Conservation (phyloP, 1,140 invertebrate genomes). For the Orius insidiosus region DNA sequence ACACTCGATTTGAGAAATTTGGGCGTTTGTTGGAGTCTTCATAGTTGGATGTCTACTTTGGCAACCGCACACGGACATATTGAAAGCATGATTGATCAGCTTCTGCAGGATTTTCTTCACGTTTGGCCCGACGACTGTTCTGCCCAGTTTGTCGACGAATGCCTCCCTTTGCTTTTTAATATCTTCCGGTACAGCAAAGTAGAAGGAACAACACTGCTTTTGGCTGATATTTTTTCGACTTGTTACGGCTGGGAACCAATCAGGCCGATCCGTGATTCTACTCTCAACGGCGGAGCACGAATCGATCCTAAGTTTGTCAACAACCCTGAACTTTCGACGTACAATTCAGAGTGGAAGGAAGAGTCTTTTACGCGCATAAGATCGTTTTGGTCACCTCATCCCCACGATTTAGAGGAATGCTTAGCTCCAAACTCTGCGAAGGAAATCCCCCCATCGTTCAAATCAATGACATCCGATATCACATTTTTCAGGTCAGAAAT, state of each 20-base stretch:
- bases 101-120: constrained; percentile 77
- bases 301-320: constrained; percentile 85
- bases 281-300: constrained; percentile 46
- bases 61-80: constrained; percentile 65
- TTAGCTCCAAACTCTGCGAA: constrained; percentile 58
- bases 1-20: constrained; percentile 65
- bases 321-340: constrained; percentile 78
- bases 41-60: constrained; percentile 82
- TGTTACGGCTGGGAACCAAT: constrained; percentile 76
- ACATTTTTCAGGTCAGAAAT: constrained; percentile 62
- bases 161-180: constrained; percentile 71
- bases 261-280: constrained; percentile 54
- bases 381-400: constrained; percentile 83
- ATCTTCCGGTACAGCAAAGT: constrained; percentile 82
- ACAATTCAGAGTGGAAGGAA: constrained; percentile 71
- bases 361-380: constrained; percentile 86
- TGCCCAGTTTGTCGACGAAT: constrained; percentile 75
- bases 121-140: constrained; percentile 73
- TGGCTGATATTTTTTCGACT: constrained; percentile 77
- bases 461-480: constrained; percentile 82
- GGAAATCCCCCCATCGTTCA: constrained; percentile 67
- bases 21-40: constrained; percentile 73
- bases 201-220: constrained; percentile 67
- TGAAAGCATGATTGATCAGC: constrained; percentile 73
- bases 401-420: constrained; percentile 66